Percentiles rank a stretch among this genome's conserved stretches.
These are phyloP conservation scores for Eolophus roseicapilla DNA, from an alignment of 2,113 vertebrate genomes.

Conservation along the genomic window DNA sequence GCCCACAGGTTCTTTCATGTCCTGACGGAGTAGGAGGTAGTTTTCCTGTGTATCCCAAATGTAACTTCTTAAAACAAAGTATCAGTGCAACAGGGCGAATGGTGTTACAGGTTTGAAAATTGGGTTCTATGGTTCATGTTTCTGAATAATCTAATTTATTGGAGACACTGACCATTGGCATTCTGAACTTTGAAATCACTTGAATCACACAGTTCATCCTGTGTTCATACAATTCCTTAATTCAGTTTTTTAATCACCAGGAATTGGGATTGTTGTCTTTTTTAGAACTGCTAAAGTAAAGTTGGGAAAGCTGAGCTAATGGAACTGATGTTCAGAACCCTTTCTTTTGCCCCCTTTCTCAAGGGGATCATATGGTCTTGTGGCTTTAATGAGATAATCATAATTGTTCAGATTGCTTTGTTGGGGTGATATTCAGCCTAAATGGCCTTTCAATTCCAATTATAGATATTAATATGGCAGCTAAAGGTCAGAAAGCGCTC, in stretches of 20 bases:
- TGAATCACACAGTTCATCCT: background rate
- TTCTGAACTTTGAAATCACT: background rate
- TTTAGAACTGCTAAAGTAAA: background rate
- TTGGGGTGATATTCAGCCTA: slow-evolving; percentile 49
- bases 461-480: slow-evolving; percentile 21
- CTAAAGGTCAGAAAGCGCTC: slow-evolving; percentile 48
- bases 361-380: background rate
- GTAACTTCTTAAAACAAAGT: background rate
- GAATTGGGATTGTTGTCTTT: background rate
- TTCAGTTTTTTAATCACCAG: background rate
- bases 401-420: slow-evolving; percentile 33
- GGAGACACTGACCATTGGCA: background rate
- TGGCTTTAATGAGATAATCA: slow-evolving; percentile 28
- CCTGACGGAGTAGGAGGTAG: background rate
- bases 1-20: background rate
- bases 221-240: background rate
- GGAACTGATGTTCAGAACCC: slow-evolving; percentile 13
- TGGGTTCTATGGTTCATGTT: background rate
- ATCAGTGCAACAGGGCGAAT: background rate
- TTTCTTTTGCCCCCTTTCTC: background rate
- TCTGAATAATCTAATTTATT: background rate
- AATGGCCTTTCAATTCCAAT: slow-evolving; percentile 46
- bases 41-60: background rate
- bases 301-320: slow-evolving; percentile 34
- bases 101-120: background rate